Evolutionary conservation across 2,113 vertebrate species (phyloP).

Genomic region (Oreochromis niloticus): DNA sequence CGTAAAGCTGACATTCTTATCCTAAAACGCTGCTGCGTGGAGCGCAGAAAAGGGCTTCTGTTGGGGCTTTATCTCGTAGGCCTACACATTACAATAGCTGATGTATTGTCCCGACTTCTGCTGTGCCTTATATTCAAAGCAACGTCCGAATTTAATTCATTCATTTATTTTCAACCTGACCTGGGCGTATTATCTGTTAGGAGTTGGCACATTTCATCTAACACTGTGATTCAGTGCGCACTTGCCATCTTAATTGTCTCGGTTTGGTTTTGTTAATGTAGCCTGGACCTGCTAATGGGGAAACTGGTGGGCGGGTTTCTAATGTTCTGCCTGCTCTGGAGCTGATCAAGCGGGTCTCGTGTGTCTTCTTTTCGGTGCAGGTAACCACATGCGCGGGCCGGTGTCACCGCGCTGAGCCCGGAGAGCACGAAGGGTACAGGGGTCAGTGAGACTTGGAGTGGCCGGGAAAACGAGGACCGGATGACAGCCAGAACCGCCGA

Average conservation of each 20-base stretch:
- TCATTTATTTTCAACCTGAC: not conserved
- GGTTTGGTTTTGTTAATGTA: not conserved
- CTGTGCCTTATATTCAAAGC: not conserved
- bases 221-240: not conserved
- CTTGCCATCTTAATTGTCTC: not conserved
- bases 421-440: constrained; percentile 37
- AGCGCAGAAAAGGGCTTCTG: not conserved
- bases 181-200: not conserved
- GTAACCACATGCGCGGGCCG: constrained; percentile 65
- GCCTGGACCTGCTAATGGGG: not conserved
- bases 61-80: not conserved
- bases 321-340: not conserved
- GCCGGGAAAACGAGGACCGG: constrained; percentile 43
- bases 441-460: constrained; percentile 16
- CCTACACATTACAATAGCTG: constrained; percentile 2
- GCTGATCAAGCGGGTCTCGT: not conserved
- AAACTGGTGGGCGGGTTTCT: constrained; percentile 4
- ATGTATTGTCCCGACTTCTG: not conserved
- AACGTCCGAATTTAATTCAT: not conserved
- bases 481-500: constrained; percentile 84
- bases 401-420: constrained; percentile 58
- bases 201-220: not conserved
- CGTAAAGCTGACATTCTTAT: constrained; percentile 4
- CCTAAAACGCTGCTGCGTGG: not conserved
- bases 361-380: constrained; percentile 47